Evolutionary conservation across 2,113 vertebrate species (phyloP).

Genomic region (Proteles cristata): DNA sequence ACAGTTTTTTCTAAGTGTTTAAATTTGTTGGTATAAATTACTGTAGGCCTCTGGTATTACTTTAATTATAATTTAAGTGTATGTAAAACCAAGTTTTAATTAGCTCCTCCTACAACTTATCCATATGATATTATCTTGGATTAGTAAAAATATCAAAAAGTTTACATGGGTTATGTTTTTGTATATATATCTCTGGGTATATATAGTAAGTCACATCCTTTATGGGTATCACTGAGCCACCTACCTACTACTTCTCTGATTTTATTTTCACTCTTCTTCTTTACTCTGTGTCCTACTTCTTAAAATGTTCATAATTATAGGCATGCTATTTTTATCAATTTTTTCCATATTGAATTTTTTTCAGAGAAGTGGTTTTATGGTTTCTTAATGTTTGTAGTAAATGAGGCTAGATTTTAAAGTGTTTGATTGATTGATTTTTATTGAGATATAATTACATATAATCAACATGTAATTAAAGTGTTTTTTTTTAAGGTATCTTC

Average conservation of each 20-base stretch:
- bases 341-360: not conserved
- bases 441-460: not conserved
- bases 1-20: not conserved
- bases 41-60: not conserved
- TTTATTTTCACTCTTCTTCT: not conserved
- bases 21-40: not conserved
- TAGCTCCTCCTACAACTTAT: not conserved
- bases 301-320: not conserved
- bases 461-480: not conserved
- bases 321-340: not conserved
- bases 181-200: not conserved
- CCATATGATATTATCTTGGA: not conserved
- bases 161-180: not conserved
- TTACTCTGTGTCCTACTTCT: not conserved
- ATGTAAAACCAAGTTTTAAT: not conserved
- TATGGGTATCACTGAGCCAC: not conserved
- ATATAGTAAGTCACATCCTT: not conserved
- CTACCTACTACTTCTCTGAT: not conserved
- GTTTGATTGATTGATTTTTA: not conserved
- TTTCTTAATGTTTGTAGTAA: not conserved
- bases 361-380: not conserved
- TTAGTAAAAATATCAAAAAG: not conserved
- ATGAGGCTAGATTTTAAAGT: not conserved
- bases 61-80: not conserved
- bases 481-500: not conserved